Evolutionary conservation across 2,888 invertebrate species (phyloP), one percentile per base, ranked within the genome.

Genomic region (Philereme vetulata): DNA sequence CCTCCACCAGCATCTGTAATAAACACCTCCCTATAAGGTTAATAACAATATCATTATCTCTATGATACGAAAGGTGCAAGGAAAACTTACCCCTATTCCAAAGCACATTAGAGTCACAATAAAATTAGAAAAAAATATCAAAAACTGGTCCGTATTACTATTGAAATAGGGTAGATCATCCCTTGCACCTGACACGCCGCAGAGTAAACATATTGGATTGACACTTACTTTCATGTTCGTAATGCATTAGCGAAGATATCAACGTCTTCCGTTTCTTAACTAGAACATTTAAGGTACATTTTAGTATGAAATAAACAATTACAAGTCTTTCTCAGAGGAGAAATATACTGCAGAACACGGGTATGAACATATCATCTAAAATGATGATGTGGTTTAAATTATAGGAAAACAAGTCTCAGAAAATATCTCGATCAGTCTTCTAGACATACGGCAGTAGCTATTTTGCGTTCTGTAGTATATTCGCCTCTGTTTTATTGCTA

Each of bases 181-280:
- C 51, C 34, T 58, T 62, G 54, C 62, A 58, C 48, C 58, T 45
- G 8, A 8, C 46, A 45, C 38, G 38, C 5, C 47, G 21, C 43
- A 11, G 50, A 43, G 21, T n/a, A 5, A 47, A 48, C 62, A 54
- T 35, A 58, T 4, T 11, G 33, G 49, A 60, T 47, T 11, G 60
- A 74, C 72, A 90, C 90, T 90, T 88, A 90, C 90, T 85, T 67
- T 88, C 89, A 62, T 76, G 74, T 44, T 85, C 84, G 73, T 82
- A 83, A 63, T 70, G 71, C 56, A 76, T 67, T 63, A 78, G 63
- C 59, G 70, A 60, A 51, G 79, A 68, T 65, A 80, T 75, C 52
- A 82, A 56, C 60, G 74, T 76, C 75, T 80, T 83, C 72, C 80
- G 76, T 70, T 80, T 80, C 72, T 85, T 86, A 74, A 63, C 65